Conservation (phyloP, 2,113 vertebrate species). For the Albula glossodonta region DNA sequence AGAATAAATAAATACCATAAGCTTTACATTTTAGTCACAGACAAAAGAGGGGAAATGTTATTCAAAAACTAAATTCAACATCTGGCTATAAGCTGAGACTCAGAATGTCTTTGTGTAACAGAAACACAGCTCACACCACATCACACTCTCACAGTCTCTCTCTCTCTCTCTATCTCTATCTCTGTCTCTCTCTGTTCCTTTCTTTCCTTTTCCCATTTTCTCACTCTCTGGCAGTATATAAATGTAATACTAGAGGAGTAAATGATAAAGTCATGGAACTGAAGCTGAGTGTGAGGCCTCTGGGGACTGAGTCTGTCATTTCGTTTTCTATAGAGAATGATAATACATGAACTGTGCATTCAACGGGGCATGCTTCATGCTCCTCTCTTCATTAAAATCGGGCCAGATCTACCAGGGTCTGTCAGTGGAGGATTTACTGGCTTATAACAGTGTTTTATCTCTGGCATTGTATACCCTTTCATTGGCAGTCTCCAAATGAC, state of each 20-base stretch:
- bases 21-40: not conserved
- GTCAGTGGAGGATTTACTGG: conserved; percentile 40
- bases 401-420: conserved; percentile 28
- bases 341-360: conserved; percentile 40
- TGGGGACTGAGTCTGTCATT: conserved; percentile 27
- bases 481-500: conserved; percentile 20
- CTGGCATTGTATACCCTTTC: conserved; percentile 26
- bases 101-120: conserved; percentile 7
- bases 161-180: conserved; percentile 7
- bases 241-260: conserved; percentile 9
- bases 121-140: no score
- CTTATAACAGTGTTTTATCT: conserved; percentile 43
- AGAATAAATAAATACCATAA: conserved; percentile 9
- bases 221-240: conserved; percentile 19
- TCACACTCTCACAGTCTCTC: not conserved
- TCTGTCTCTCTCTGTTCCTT: not conserved
- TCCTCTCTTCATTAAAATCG: conserved; percentile 52
- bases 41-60: not conserved
- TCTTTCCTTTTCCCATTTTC: not conserved
- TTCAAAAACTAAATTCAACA: not conserved
- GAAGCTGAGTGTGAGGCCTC: conserved; percentile 21
- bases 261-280: conserved; percentile 28
- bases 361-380: conserved; percentile 40
- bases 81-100: conserved; percentile 1
- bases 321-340: conserved; percentile 45